Base-by-base conservation (phyloP, 2,888 invertebrate genomes). In the Nymphalis c-album region DNA sequence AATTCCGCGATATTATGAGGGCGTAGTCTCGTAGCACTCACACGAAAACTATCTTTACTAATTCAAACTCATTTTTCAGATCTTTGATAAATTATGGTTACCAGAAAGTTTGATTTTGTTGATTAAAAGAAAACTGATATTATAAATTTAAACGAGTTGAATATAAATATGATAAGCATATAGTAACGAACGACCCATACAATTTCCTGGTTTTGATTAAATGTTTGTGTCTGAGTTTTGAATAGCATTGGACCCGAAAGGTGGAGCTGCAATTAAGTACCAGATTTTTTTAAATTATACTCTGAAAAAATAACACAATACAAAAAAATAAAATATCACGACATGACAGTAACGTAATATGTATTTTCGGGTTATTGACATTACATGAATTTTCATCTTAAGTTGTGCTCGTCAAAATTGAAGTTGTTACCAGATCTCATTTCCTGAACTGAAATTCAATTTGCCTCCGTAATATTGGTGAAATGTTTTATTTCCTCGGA, bases 381-480 rank as follows among this genome's bases (percentile, higher is more conserved):
- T 57, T 61, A 61, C 40, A 47, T 59, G 51, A 68, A 70, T 70
- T 62, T 64, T 50, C 62, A 57, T 64, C 67, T 61, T 58, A 70
- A 64, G 22, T 66, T 67, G 63, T 59, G 47, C 63, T 67, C 61
- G 61, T 62, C 64, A 66, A 69, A 65, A 67, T 67, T 60, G 64
- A 63, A 58, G 58, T 69, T 62, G 64, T 61, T 66, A 63, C 47
- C 62, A 58, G 65, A 73, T 65, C 64, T 69, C 68, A 70, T 73
- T 73, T 71, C 67, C 69, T 60, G 63, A 61, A 70, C 58, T 58
- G 60, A 67, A 67, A 70, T 70, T 64, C 71, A 73, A 71, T 71
- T 73, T 71, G 64, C 69, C 68, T 59, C 55, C 64, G 68, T 67
- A 70, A 73, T 71, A 63, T 70, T 63, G 64, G 51, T 65, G 67